Conservation (phyloP, 1,140 invertebrate genomes). For the Bilobella aurantiaca region DNA sequence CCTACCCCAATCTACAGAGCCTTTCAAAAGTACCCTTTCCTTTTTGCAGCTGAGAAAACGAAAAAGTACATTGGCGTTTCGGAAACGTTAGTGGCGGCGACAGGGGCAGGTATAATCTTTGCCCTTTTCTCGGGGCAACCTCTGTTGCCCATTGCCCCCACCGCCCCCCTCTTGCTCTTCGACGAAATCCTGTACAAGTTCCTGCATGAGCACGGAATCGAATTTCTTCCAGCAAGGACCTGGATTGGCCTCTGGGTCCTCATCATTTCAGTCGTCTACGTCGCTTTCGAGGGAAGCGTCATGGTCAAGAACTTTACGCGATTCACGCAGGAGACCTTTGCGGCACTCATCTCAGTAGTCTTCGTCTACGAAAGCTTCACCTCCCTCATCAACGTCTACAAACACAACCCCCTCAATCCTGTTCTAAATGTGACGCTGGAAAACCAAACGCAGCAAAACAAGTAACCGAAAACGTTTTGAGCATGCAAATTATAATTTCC, state of each 20-base stretch:
- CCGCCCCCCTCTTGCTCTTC: slow-evolving; percentile 83
- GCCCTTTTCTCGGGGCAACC: slow-evolving; percentile 12
- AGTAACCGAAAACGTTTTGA: too few relatives aligned
- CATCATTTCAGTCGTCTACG: slow-evolving; percentile 67
- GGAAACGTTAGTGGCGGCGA: slow-evolving; percentile 72
- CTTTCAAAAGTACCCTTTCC: slow-evolving; percentile 40
- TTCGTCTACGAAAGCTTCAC: slow-evolving; percentile 81
- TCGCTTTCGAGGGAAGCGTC: slow-evolving; percentile 81
- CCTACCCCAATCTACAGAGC: not conserved
- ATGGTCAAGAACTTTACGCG: slow-evolving; percentile 81
- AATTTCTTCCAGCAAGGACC: slow-evolving; percentile 74
- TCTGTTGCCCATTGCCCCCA: slow-evolving; percentile 74
- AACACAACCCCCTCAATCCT: slow-evolving; percentile 45
- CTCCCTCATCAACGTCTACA: slow-evolving; percentile 48
- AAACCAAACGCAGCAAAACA: slow-evolving; percentile 41
- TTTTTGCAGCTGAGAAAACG: slow-evolving; percentile 61
- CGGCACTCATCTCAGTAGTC: slow-evolving; percentile 81
- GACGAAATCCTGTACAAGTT: slow-evolving; percentile 84
- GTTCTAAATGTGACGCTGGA: slow-evolving; percentile 42
- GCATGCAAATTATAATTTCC: too few relatives aligned
- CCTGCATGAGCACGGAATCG: slow-evolving; percentile 60
- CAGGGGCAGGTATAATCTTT: slow-evolving; percentile 33
- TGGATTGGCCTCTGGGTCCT: slow-evolving; percentile 87
- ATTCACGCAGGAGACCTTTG: slow-evolving; percentile 95
- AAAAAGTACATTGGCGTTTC: slow-evolving; percentile 78